These are phyloP conservation scores for Harpalus rubripes DNA, from an alignment of 2,888 invertebrate species.

Conservation along the genomic window DNA sequence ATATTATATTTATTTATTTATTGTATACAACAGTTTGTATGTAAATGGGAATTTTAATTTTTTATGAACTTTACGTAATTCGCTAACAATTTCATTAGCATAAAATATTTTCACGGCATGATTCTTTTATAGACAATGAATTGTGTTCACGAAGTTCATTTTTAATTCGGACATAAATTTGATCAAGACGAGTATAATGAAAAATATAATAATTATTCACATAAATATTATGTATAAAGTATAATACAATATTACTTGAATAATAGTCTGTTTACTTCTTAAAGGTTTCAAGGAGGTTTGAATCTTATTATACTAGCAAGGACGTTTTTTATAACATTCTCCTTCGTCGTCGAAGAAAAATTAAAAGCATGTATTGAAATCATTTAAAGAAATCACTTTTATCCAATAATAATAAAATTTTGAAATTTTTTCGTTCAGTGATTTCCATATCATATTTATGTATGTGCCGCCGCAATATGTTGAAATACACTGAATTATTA, in stretches of 20 bases:
- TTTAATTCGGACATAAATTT: background rate
- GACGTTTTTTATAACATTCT: conserved; percentile 55
- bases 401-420: background rate
- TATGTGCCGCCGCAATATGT: too few species aligned
- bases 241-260: conserved; percentile 23
- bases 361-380: conserved; percentile 12
- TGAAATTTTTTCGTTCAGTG: too few species aligned
- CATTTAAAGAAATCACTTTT: background rate
- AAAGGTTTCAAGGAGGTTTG: conserved; percentile 61
- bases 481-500: too few species aligned
- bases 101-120: conserved; percentile 32
- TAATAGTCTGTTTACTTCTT: conserved; percentile 61
- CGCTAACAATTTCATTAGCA: conserved; percentile 36
- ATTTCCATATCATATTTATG: too few species aligned
- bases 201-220: conserved; percentile 2
- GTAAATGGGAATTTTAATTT: conserved; percentile 60
- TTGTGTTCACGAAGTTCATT: background rate
- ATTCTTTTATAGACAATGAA: conserved; percentile 6
- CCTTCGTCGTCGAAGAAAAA: conserved; percentile 48
- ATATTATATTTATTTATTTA: background rate
- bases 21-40: conserved; percentile 9
- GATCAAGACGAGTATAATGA: background rate
- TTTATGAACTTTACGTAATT: conserved; percentile 64
- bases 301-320: conserved; percentile 56
- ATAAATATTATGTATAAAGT: conserved; percentile 20